Evolutionary conservation across 2,888 invertebrate genomes (phyloP).

Genomic region (Sphecodes monilicornis): DNA sequence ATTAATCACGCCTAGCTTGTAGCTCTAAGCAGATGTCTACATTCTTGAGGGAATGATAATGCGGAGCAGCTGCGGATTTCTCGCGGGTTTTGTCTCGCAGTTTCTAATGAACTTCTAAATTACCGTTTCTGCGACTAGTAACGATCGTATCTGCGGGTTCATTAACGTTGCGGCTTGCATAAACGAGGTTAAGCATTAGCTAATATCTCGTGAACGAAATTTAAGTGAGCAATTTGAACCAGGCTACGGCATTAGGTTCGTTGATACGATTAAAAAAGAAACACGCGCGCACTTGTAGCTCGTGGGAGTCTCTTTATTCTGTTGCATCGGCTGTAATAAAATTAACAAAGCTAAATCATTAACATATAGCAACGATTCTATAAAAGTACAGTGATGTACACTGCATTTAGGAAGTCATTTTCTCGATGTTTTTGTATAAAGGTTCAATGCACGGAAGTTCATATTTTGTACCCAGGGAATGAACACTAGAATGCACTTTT

Average conservation of each 20-base stretch:
- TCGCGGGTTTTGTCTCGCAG: constrained; percentile 18
- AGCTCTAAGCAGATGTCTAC: constrained; percentile 49
- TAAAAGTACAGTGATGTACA: not conserved
- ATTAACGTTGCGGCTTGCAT: constrained; percentile 30
- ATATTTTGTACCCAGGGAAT: not conserved
- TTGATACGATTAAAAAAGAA: not conserved
- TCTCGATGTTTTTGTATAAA: not conserved
- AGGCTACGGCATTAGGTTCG: not conserved
- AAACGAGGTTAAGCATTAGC: constrained; percentile 22
- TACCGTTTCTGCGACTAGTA: constrained; percentile 44
- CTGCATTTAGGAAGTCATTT: not conserved
- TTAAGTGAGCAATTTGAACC: not conserved
- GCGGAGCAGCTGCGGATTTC: constrained; percentile 45
- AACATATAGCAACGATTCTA: not conserved
- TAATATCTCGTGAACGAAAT: constrained; percentile 25
- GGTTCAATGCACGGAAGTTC: too few species aligned
- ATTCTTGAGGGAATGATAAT: constrained; percentile 13
- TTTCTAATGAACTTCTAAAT: constrained; percentile 57
- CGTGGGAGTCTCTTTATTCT: not conserved
- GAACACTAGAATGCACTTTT: too few species aligned
- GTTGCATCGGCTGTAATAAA: not conserved
- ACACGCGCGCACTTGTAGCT: not conserved
- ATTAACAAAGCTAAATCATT: not conserved
- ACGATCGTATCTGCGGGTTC: constrained; percentile 46
- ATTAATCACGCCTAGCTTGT: not conserved